Percentiles rank a stretch among this genome's conserved stretches.
Conservation (phyloP, 2,888 invertebrate species). For the Plagodis dolabraria region DNA sequence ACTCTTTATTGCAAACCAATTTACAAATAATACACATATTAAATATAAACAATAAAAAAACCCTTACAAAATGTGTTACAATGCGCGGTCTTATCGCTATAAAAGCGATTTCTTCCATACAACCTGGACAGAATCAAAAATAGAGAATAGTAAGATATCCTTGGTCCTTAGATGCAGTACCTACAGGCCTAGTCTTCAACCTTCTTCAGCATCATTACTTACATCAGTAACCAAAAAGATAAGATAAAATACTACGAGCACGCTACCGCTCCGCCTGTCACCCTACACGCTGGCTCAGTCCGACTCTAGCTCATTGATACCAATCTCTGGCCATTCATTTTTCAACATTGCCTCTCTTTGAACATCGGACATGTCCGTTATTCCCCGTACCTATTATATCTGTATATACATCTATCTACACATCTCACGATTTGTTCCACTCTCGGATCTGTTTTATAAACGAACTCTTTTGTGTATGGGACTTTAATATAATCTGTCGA, state of each 20-base stretch:
- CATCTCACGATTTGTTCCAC: constrained; percentile 18
- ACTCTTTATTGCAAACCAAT: no score
- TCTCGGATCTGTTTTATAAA: constrained; percentile 22
- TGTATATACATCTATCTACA: constrained; percentile 14
- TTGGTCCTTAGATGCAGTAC: no score
- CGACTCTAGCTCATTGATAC: constrained; percentile 46
- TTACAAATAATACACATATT: no score
- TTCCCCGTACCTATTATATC: constrained; percentile 8
- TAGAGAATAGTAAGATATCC: no score
- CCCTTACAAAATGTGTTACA: no score
- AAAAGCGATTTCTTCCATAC: no score
- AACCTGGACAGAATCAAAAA: no score
- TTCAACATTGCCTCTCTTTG: constrained; percentile 44
- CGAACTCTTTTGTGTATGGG: constrained; percentile 28
- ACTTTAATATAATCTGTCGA: constrained; percentile 15
- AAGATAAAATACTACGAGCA: neutral
- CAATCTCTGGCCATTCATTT: constrained; percentile 52
- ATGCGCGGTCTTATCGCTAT: no score
- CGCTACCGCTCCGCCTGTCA: constrained; percentile 1
- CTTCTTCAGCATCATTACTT: neutral
- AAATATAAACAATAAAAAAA: no score
- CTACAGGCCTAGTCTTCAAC: no score
- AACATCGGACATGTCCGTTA: constrained; percentile 35
- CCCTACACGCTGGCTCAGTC: constrained; percentile 1
- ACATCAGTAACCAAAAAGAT: neutral